Conservation (phyloP, 2,888 invertebrate genomes). For the Zeuzera pyrina region DNA sequence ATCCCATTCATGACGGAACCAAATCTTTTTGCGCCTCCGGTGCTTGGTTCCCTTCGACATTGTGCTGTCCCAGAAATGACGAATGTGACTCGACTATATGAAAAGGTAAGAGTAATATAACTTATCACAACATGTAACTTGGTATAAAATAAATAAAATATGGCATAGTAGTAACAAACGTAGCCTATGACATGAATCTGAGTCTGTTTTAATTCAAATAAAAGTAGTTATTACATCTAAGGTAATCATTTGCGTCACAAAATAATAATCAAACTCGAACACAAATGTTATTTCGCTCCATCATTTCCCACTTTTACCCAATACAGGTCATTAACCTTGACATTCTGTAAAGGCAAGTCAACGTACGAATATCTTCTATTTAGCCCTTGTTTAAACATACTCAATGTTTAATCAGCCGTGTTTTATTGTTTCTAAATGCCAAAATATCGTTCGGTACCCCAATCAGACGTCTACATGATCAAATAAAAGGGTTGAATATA, state of each 20-base stretch:
- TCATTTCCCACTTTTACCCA: conserved; percentile 22
- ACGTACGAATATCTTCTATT: conserved; percentile 24
- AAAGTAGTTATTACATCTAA: too few species aligned
- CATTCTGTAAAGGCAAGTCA: conserved; percentile 22
- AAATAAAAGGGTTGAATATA: conserved; percentile 47
- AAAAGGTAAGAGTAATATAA: too few species aligned
- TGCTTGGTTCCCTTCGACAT: conserved; percentile 37
- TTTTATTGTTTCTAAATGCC: conserved; percentile 38
- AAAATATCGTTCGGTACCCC: conserved; percentile 31
- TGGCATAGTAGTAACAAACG: too few species aligned
- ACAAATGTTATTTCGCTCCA: conserved; percentile 12
- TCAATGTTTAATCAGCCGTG: conserved; percentile 32
- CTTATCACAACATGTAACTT: too few species aligned
- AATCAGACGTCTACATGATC: conserved; percentile 29
- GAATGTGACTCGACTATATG: conserved; percentile 24
- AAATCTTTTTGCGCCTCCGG: conserved; percentile 52
- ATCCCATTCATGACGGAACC: conserved; percentile 48
- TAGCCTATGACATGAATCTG: too few species aligned
- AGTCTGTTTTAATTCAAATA: too few species aligned
- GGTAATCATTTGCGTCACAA: too few species aligned
- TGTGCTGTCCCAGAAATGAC: conserved; percentile 29
- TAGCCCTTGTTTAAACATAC: conserved; percentile 18
- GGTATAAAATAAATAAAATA: too few species aligned
- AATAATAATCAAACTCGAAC: too few species aligned
- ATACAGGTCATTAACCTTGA: conserved; percentile 39